These are phyloP conservation scores for Contarinia nasturtii DNA, from an alignment of 1,140 invertebrate species.

Conservation along the genomic window DNA sequence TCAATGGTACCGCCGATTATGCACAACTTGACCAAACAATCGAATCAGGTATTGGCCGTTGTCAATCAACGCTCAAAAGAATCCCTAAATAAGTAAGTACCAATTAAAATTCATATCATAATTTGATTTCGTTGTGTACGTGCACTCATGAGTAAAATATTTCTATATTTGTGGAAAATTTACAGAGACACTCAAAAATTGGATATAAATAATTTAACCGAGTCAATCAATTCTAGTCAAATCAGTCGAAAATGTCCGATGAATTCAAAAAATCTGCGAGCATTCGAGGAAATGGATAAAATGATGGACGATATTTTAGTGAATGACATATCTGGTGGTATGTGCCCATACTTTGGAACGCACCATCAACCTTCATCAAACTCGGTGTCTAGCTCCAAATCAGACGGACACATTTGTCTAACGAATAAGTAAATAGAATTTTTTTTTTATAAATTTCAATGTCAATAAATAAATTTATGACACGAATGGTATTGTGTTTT, in stretches of 20 bases:
- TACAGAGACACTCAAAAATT: not conserved
- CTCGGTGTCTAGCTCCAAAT: slow-evolving; percentile 15
- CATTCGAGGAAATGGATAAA: slow-evolving; percentile 22
- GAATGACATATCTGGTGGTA: slow-evolving; percentile 12
- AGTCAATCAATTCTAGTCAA: not conserved
- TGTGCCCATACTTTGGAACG: slow-evolving; percentile 3
- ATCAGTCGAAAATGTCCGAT: not conserved
- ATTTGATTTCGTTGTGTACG: not conserved
- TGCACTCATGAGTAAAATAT: not conserved
- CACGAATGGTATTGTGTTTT: not conserved
- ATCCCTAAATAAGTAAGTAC: not conserved
- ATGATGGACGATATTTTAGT: slow-evolving; percentile 24
- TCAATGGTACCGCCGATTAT: not conserved
- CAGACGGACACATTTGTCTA: slow-evolving; percentile 10
- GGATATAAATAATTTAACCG: not conserved
- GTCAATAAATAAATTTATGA: not conserved
- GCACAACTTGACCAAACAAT: slow-evolving; percentile 1
- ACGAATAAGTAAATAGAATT: not conserved
- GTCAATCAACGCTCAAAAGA: not conserved
- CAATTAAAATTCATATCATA: not conserved
- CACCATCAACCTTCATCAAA: not conserved
- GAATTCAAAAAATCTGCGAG: slow-evolving; percentile 19
- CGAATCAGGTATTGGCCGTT: not conserved
- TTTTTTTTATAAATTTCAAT: slow-evolving; percentile 1
- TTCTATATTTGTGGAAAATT: not conserved